A percentile compares a stretch with the other conserved stretches of the same genome.
Conservation (phyloP, 2,888 invertebrate genomes). For the Periphyllus acericola region DNA sequence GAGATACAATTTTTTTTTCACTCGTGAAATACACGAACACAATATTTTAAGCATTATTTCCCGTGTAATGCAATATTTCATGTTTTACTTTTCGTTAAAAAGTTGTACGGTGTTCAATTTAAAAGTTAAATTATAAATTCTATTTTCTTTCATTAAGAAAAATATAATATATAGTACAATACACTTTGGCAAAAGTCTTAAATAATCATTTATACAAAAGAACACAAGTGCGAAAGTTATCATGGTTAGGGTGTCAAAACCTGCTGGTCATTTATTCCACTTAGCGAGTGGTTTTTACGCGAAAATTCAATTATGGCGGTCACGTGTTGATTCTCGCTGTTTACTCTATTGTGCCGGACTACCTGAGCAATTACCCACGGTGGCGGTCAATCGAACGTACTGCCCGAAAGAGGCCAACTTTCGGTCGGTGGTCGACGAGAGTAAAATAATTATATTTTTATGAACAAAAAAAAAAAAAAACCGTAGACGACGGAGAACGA, state of each 20-base stretch:
- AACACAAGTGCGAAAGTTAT: background rate
- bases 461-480: constrained; percentile 16
- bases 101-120: constrained; percentile 19
- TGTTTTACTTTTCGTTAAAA: background rate
- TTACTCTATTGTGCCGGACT: no score
- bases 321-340: constrained; percentile 2
- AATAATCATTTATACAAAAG: background rate
- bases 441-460: background rate
- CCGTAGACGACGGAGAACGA: constrained; percentile 25
- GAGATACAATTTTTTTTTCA: background rate
- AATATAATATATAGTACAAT: no score
- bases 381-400: background rate
- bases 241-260: background rate
- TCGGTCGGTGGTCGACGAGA: background rate
- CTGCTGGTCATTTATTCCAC: constrained; percentile 8
- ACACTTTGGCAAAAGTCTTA: background rate
- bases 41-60: background rate
- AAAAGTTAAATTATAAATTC: constrained; percentile 21
- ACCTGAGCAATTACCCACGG: background rate
- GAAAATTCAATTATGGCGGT: constrained; percentile 10
- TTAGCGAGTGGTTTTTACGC: background rate
- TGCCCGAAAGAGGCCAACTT: background rate
- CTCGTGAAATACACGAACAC: background rate
- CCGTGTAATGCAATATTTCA: background rate
- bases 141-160: constrained; percentile 25